phyloP scores from a whole-genome alignment of 2,113 vertebrate genomes.

The human (Homo sapiens) region DNA sequence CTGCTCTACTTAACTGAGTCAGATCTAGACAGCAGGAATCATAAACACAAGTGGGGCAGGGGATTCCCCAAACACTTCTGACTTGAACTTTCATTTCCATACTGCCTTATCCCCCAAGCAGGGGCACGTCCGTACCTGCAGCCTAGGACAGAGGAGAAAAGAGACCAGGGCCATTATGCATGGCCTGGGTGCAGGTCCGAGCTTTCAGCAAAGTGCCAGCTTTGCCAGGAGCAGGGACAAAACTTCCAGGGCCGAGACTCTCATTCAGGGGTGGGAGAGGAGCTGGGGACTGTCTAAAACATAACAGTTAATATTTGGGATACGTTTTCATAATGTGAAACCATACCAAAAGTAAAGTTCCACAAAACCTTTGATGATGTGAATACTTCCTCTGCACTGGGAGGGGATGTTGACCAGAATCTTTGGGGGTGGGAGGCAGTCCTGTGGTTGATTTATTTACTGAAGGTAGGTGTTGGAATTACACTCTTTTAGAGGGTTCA shows the following conservation, averaged over 20 bases:
- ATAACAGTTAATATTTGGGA: neutral
- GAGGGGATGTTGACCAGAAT: neutral
- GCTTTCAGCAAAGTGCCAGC: neutral
- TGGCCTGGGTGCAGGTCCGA: neutral
- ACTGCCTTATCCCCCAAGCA: neutral
- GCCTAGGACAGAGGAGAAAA: neutral
- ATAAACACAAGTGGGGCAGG: neutral
- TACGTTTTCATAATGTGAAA: neutral
- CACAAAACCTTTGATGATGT: neutral
- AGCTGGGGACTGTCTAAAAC: neutral
- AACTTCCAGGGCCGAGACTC: neutral
- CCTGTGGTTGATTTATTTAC: neutral
- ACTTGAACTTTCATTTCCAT: neutral
- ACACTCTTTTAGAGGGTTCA: neutral
- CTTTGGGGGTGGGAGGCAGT: neutral
- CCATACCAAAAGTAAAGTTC: neutral
- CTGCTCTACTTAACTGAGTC: constrained; percentile 30
- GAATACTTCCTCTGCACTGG: neutral
- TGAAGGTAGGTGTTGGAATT: neutral
- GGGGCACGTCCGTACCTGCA: neutral
- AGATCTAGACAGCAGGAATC: constrained; percentile 33
- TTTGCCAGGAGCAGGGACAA: neutral
- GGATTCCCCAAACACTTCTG: neutral
- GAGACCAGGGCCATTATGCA: neutral
- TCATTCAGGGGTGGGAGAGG: neutral